These are phyloP conservation scores for Sycophila texana DNA, from an alignment of 2,888 invertebrate species.

Conservation along the genomic window DNA sequence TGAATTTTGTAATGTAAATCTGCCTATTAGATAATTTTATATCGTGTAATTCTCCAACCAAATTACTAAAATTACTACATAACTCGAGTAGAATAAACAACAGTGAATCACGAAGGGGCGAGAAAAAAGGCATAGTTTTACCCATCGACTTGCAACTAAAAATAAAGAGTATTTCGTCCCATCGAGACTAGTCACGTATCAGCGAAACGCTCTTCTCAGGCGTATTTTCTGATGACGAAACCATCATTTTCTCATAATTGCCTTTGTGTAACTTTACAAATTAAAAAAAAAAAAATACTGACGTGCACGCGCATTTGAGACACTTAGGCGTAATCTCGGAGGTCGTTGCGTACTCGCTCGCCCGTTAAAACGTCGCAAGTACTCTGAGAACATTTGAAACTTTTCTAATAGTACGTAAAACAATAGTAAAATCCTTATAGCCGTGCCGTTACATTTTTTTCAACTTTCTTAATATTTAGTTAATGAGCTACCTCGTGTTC, in stretches of 20 bases:
- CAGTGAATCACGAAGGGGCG: too few species aligned
- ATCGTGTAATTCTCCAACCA: too few species aligned
- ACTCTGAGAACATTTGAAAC: constrained; percentile 41
- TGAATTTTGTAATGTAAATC: too few species aligned
- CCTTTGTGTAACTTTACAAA: constrained; percentile 22
- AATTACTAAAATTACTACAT: too few species aligned
- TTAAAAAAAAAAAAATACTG: background rate
- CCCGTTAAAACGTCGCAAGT: constrained; percentile 1
- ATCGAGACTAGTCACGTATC: background rate
- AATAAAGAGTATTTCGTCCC: too few species aligned
- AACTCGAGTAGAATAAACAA: too few species aligned
- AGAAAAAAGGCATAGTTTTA: too few species aligned
- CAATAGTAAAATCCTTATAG: background rate
- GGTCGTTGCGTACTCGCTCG: background rate
- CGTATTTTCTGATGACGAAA: constrained; percentile 16
- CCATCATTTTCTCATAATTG: constrained; percentile 7
- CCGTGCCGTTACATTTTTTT: constrained; percentile 13
- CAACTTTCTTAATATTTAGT: constrained; percentile 5
- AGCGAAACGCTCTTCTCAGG: background rate
- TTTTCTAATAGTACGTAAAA: constrained; percentile 19
- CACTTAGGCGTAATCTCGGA: constrained; percentile 14
- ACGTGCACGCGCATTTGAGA: constrained; percentile 17
- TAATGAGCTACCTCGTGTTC: background rate
- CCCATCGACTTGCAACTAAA: too few species aligned
- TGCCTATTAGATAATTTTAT: too few species aligned